Evolutionary conservation across 2,797 vertebrate species (phyloP).

Genomic region (Knipowitschia caucasica): DNA sequence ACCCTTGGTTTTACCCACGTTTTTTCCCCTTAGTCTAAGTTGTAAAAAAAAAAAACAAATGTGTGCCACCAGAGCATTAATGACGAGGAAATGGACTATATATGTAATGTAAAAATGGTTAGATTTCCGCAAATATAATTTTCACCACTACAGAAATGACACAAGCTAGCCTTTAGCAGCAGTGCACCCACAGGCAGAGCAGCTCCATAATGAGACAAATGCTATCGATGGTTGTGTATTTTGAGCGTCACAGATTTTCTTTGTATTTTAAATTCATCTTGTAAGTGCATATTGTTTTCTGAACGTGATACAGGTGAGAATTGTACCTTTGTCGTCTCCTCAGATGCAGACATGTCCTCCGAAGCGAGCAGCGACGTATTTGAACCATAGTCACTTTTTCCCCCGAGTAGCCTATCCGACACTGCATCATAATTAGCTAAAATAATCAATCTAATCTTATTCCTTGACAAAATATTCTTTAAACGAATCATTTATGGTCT

Average conservation of each 20-base stretch:
- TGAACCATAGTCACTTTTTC: slow-evolving; percentile 27
- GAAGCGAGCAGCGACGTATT: slow-evolving; percentile 25
- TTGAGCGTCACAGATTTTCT: neutral
- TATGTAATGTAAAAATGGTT: neutral
- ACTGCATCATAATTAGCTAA: too few relatives aligned
- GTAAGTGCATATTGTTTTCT: neutral
- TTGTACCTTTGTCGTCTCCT: slow-evolving; percentile 69
- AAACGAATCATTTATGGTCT: too few relatives aligned
- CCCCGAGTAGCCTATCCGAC: neutral
- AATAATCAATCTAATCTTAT: too few relatives aligned
- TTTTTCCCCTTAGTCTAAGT: neutral
- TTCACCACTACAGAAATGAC: too few relatives aligned
- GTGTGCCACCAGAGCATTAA: neutral
- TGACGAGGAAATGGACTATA: neutral
- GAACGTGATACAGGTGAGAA: slow-evolving; percentile 13
- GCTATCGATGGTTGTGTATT: neutral
- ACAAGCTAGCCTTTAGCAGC: slow-evolving; percentile 56
- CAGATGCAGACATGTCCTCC: slow-evolving; percentile 72
- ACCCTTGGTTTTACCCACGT: neutral
- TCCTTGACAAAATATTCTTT: too few relatives aligned
- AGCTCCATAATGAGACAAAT: slow-evolving; percentile 10
- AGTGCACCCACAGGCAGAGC: too few relatives aligned
- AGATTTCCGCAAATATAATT: too few relatives aligned
- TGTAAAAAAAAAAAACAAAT: neutral
- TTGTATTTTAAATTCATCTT: neutral